phyloP scores from a whole-genome alignment of 2,797 vertebrate genomes.

The Cichlasoma orientale region DNA sequence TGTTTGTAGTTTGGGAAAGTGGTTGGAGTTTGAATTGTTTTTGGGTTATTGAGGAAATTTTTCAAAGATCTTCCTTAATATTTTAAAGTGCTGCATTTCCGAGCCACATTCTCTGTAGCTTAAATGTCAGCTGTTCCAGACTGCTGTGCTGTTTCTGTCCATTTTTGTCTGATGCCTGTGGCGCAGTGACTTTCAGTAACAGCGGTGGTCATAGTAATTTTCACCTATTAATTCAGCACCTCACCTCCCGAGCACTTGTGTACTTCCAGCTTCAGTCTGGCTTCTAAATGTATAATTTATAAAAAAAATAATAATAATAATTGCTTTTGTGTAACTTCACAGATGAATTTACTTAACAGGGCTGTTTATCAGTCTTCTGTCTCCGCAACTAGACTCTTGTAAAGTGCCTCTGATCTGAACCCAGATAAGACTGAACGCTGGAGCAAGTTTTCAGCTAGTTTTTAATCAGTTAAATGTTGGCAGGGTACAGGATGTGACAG shows the following conservation, averaged over 20 bases:
- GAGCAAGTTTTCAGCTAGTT: not conserved
- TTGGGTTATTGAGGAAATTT: not conserved
- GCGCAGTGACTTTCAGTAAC: not conserved
- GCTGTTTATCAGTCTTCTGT: not conserved
- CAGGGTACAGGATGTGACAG: not conserved
- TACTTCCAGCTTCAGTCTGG: not conserved
- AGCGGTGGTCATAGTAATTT: not conserved
- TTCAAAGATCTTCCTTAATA: not conserved
- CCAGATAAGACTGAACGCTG: not conserved
- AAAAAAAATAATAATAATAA: not conserved
- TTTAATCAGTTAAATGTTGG: not conserved
- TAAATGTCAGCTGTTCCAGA: not conserved
- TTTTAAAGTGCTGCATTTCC: not conserved
- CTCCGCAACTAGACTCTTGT: not conserved
- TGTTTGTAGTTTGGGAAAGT: constrained; percentile 10
- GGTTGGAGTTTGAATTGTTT: not conserved
- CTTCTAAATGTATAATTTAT: not conserved
- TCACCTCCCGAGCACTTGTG: not conserved
- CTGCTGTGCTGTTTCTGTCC: not conserved
- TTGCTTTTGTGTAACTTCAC: not conserved
- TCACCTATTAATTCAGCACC: not conserved
- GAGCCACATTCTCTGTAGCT: not conserved
- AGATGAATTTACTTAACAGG: not conserved
- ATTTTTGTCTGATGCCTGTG: not conserved
- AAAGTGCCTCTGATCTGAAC: not conserved